Base-by-base conservation (phyloP, 2,888 invertebrate genomes). In the Strigamia transsilvanica region DNA sequence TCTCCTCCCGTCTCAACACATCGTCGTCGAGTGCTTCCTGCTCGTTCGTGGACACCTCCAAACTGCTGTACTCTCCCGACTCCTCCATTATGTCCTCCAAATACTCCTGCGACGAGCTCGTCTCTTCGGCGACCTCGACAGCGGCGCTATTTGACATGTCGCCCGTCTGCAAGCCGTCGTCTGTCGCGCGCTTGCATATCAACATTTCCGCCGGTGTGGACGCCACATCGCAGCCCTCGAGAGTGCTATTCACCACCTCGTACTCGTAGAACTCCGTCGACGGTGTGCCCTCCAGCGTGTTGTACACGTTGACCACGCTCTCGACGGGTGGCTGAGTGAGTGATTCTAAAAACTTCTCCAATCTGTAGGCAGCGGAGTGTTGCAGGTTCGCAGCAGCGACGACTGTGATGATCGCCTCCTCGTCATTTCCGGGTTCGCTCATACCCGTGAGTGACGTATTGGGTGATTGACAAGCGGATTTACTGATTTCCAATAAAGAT, bases 61-160 rank as follows among this genome's bases (percentile, higher is more conserved):
- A 7, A 66, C 61, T 66, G 23, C 61, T 66, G 12, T 66, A 66
- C 18, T 66, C 61, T 21, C 61, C 61, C n/a, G 21, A 21, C 18
- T 66, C 61, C 12, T 66, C 61, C 21, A 66, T 66, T 5, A 66
- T 66, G 21, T 66, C 61, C 5, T 66, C 61, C 21, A 66, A 66
- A 66, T 66, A 66, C 18, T 66, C 61, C 23, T 23, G 61, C 23
- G 61, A 66, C 2, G 61, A 66, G 2, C 61, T 2, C 6, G 21
- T n/a, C 21, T 66, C 61, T 3, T 66, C 61, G 18, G 21, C 21
- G 12, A 66, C 61, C 23, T 66, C 61, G 18, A 66, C 23, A 10
- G 61, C 61, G 18, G 61, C 61, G 12, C 23, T 66, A 2, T 66
- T 12, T 10, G 61, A 66, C 23, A 66, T 10, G 12, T 66, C 61